Evolutionary conservation across 1,140 invertebrate genomes (phyloP).

Genomic region (Drosophila orena): DNA sequence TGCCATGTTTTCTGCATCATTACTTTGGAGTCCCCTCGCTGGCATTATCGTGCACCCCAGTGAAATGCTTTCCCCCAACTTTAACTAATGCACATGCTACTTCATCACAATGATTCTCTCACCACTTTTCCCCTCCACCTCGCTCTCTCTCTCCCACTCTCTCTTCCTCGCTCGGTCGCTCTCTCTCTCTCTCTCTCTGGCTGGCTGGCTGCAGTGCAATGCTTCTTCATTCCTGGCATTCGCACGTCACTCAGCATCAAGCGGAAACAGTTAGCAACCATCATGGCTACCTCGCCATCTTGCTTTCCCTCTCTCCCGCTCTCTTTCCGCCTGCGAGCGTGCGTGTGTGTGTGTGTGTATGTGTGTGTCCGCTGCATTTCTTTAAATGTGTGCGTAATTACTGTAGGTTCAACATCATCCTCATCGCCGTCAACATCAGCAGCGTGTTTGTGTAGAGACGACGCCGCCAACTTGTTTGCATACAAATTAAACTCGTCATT

Average conservation of each 20-base stretch:
- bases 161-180: neutral
- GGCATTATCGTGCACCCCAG: conserved; percentile 28
- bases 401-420: conserved; percentile 74
- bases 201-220: conserved; percentile 28
- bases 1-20: conserved; percentile 46
- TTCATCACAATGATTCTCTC: conserved; percentile 55
- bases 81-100: conserved; percentile 65
- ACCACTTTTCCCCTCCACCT: conserved; percentile 9
- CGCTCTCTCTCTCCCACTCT: neutral
- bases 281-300: conserved; percentile 49
- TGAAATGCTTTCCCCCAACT: conserved; percentile 9
- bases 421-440: conserved; percentile 49
- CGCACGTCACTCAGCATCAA: conserved; percentile 72
- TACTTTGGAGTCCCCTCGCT: conserved; percentile 28
- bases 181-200: conserved; percentile 2
- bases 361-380: conserved; percentile 36
- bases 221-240: conserved; percentile 75
- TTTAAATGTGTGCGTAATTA: conserved; percentile 68
- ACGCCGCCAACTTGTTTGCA: conserved; percentile 81
- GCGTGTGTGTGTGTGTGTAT: conserved; percentile 10
- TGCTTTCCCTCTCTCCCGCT: conserved; percentile 22
- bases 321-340: neutral
- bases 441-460: conserved; percentile 70
- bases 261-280: conserved; percentile 78
- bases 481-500: conserved; percentile 83